Percentiles rank a stretch among this genome's conserved stretches.
Evolutionary conservation across 2,888 invertebrate genomes (phyloP).

Genomic region (Endomychus coccineus): DNA sequence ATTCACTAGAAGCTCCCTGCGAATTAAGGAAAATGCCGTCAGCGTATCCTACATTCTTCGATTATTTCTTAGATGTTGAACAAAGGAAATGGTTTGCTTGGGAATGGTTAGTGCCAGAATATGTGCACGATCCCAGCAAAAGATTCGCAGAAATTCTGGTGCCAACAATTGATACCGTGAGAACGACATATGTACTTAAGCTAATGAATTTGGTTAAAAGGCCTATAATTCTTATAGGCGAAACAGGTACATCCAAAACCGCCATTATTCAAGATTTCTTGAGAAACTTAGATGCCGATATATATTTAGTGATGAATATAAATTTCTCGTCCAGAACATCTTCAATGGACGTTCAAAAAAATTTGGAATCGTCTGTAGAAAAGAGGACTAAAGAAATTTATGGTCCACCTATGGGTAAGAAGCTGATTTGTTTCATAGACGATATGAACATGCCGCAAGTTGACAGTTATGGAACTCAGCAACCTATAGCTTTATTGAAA

Average conservation of each 20-base stretch:
- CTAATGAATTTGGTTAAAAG: constrained; percentile 68
- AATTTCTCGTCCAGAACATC: constrained; percentile 90
- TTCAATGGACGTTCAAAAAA: constrained; percentile 82
- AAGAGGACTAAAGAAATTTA: constrained; percentile 85
- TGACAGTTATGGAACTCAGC: constrained; percentile 86
- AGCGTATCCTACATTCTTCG: constrained; percentile 64
- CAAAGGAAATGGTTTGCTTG: constrained; percentile 74
- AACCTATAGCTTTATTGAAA: constrained; percentile 88
- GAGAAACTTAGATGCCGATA: constrained; percentile 58
- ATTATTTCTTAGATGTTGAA: constrained; percentile 68
- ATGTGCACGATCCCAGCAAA: constrained; percentile 61
- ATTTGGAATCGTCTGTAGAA: constrained; percentile 80
- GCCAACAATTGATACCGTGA: constrained; percentile 80
- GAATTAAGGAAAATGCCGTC: constrained; percentile 68
- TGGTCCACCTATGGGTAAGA: constrained; percentile 85
- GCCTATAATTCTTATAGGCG: constrained; percentile 80
- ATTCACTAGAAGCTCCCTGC: constrained; percentile 56
- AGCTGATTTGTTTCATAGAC: constrained; percentile 83
- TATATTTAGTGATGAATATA: constrained; percentile 71
- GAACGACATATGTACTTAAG: constrained; percentile 69
- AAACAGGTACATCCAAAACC: constrained; percentile 89
- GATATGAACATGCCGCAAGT: constrained; percentile 93
- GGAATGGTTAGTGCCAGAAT: constrained; percentile 71
- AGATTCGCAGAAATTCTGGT: constrained; percentile 81
- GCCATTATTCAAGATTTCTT: constrained; percentile 81